Conservation (phyloP, 2,797 vertebrate species). For the Sebastes ruberrimus region DNA sequence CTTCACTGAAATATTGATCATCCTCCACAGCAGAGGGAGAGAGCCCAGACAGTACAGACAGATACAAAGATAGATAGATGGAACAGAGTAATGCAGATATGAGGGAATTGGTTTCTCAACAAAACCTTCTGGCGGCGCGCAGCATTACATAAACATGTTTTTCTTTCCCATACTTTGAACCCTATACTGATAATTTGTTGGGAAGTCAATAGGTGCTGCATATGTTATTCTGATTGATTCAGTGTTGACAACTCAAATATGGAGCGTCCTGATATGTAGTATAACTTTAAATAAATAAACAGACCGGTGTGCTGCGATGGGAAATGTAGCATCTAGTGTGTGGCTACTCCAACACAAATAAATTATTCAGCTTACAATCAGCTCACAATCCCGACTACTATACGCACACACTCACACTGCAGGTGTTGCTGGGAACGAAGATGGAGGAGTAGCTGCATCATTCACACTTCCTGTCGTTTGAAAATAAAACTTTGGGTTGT, state of each 20-base stretch:
- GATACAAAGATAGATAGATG: conserved; percentile 46
- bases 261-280: conserved; percentile 13
- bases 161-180: conserved; percentile 27
- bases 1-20: conserved; percentile 82
- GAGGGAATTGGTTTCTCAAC: conserved; percentile 44
- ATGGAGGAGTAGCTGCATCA: not conserved
- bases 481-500: conserved; percentile 3
- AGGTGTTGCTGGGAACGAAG: conserved; percentile 12
- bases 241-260: conserved; percentile 32
- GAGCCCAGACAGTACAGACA: conserved; percentile 29
- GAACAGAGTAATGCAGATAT: conserved; percentile 45
- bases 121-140: conserved; percentile 18
- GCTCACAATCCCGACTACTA: conserved; percentile 28
- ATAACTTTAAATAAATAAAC: conserved; percentile 59
- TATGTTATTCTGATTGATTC: conserved; percentile 49
- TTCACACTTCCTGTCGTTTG: not conserved
- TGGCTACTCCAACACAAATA: conserved; percentile 45
- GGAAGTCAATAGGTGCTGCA: conserved; percentile 37
- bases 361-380: conserved; percentile 67
- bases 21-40: conserved; percentile 54
- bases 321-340: conserved; percentile 30
- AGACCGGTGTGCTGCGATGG: conserved; percentile 31
- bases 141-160: conserved; percentile 38
- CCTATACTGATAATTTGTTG: conserved; percentile 30
- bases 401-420: not conserved